Conservation (phyloP, 2,113 vertebrate genomes). For the Bombycilla garrulus region DNA sequence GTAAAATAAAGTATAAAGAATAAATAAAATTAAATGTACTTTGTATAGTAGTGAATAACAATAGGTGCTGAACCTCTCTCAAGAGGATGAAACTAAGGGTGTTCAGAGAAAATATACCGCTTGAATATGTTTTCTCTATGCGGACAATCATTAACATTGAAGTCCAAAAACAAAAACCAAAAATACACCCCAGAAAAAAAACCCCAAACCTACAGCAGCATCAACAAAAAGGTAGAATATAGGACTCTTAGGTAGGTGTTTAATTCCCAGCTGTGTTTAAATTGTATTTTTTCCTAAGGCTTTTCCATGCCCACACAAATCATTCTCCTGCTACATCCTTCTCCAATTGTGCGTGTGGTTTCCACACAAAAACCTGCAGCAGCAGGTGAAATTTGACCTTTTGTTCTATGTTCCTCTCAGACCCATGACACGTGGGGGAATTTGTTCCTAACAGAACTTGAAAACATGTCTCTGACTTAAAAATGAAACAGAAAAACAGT, state of each 20-base stretch:
- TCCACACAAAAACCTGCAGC: not conserved
- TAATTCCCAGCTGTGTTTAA: not conserved
- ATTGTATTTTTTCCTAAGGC: not conserved
- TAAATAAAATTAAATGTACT: not conserved
- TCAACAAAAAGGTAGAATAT: not conserved
- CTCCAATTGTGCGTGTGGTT: not conserved
- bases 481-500: not conserved
- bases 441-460: not conserved
- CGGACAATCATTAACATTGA: not conserved
- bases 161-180: not conserved
- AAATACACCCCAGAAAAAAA: not conserved
- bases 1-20: not conserved
- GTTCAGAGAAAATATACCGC: not conserved
- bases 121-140: not conserved
- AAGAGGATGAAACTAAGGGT: not conserved
- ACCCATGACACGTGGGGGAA: not conserved
- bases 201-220: rapidly evolving
- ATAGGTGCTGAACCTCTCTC: not conserved
- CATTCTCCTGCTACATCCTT: not conserved
- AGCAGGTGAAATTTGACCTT: not conserved
- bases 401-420: not conserved
- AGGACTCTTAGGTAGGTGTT: not conserved
- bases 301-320: not conserved
- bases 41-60: not conserved
- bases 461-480: not conserved